These are phyloP conservation scores for Pantherophis vulpinus DNA, from an alignment of 2,797 vertebrate genomes.

Conservation along the genomic window DNA sequence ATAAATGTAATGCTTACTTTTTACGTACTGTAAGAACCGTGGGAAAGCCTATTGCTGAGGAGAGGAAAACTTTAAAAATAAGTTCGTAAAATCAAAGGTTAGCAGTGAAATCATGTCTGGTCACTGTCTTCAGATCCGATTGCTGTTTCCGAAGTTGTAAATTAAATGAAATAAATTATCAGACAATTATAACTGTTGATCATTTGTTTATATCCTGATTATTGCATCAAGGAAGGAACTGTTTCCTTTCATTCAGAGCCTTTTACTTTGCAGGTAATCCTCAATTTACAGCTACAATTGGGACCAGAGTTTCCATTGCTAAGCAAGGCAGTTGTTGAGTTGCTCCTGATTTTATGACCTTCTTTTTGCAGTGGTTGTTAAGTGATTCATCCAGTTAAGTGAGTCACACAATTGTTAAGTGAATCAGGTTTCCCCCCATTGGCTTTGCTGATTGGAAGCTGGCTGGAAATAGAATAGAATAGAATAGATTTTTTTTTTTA, in stretches of 20 bases:
- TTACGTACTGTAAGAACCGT: neutral
- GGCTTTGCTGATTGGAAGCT: neutral
- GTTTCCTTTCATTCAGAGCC: neutral
- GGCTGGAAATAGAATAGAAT: neutral
- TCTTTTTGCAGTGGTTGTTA: neutral
- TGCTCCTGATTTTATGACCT: neutral
- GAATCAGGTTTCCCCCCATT: neutral
- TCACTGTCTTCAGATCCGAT: neutral
- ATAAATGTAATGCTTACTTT: neutral
- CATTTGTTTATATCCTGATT: neutral
- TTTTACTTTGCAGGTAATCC: neutral
- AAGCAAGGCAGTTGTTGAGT: neutral
- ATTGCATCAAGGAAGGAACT: neutral
- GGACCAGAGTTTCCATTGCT: neutral
- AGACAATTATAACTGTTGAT: neutral
- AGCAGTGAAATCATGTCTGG: neutral
- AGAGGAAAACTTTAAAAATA: neutral
- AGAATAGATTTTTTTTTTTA: too few species aligned
- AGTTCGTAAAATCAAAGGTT: neutral
- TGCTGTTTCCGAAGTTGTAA: neutral
- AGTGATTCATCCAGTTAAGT: neutral
- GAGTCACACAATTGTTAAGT: neutral
- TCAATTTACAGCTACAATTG: neutral
- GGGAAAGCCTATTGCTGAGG: neutral
- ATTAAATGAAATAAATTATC: neutral